These are phyloP conservation scores for Hyaena hyaena DNA, from an alignment of 2,113 vertebrate species.

Conservation along the genomic window DNA sequence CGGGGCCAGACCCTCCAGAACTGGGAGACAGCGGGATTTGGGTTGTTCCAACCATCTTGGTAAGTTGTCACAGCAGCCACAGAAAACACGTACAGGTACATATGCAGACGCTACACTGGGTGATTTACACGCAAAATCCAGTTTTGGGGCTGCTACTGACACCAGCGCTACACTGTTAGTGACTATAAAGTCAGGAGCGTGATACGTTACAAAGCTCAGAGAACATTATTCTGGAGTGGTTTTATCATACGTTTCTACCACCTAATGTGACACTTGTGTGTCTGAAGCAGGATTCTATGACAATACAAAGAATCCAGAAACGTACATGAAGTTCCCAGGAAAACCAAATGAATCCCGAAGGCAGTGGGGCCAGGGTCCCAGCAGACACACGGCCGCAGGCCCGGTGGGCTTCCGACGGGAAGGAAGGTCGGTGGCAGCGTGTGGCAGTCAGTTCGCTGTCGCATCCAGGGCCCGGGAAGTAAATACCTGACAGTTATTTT, in stretches of 20 bases:
- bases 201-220: neutral
- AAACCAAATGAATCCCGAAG: neutral
- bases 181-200: neutral
- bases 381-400: neutral
- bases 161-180: rapidly evolving
- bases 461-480: neutral
- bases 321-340: neutral
- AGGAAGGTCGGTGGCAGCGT: neutral
- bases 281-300: neutral
- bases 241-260: too few relatives aligned
- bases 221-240: neutral
- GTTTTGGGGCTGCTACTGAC: too few relatives aligned
- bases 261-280: too few relatives aligned
- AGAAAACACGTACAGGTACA: neutral
- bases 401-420: neutral
- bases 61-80: neutral
- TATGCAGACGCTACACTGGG: too few relatives aligned
- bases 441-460: neutral
- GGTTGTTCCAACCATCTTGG: neutral
- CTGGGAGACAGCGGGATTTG: neutral
- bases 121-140: too few relatives aligned
- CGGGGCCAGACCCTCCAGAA: neutral
- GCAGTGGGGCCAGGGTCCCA: neutral
- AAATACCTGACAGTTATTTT: neutral
- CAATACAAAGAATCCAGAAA: neutral